Evolutionary conservation across 2,888 invertebrate genomes (phyloP).

Genomic region (Sepiola atlantica): DNA sequence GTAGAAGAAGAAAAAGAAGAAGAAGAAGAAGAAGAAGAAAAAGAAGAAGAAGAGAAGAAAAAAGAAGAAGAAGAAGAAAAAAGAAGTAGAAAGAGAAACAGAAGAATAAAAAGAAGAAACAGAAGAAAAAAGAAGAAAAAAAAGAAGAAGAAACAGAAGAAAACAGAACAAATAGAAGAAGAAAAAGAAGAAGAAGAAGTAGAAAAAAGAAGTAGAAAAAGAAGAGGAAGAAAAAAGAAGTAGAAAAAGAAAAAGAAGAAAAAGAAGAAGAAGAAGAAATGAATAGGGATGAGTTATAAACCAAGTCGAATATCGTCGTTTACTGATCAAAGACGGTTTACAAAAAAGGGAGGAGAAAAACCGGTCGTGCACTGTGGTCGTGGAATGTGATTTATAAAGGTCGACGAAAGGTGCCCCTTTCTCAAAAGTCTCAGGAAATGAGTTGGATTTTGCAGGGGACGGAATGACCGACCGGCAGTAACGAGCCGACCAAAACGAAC

Average conservation of each 20-base stretch:
- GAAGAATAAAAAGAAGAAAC: too few species aligned
- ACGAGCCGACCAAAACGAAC: neutral
- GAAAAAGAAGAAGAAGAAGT: too few species aligned
- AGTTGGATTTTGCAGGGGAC: neutral
- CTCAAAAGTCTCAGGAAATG: neutral
- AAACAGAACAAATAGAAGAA: neutral
- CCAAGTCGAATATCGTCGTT: too few species aligned
- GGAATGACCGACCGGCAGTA: neutral
- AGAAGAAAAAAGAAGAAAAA: too few species aligned
- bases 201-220: too few species aligned
- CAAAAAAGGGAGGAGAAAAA: neutral
- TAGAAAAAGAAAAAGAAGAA: too few species aligned
- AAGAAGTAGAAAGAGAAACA: too few species aligned
- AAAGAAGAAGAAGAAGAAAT: too few species aligned
- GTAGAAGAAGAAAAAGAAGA: neutral
- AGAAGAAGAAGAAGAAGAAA: neutral
- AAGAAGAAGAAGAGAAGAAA: neutral
- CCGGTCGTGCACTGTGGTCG: neutral
- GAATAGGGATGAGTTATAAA: too few species aligned
- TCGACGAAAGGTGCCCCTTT: too few species aligned
- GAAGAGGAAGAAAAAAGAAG: too few species aligned
- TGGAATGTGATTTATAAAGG: neutral
- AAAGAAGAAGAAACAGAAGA: neutral
- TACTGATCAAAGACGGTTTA: neutral
- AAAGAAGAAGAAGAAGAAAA: neutral